Percentiles rank a stretch among this genome's conserved stretches.
These are phyloP conservation scores for Eulacestoma nigropectus DNA, from an alignment of 2,113 vertebrate genomes.

Conservation along the genomic window DNA sequence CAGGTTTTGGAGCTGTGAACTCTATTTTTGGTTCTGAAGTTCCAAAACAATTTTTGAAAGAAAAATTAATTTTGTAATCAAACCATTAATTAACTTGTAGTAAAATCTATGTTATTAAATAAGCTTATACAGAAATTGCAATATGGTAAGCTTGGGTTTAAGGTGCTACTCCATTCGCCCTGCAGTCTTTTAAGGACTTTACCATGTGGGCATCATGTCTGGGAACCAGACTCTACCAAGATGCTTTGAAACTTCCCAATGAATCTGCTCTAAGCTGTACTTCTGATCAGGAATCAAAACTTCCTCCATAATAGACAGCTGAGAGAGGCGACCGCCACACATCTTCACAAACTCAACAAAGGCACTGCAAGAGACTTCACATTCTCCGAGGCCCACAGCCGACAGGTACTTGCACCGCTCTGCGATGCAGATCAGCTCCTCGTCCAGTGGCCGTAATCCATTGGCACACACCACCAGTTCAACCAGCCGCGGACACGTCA, in stretches of 20 bases:
- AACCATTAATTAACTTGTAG: slow-evolving; percentile 20
- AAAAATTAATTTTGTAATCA: slow-evolving; percentile 34
- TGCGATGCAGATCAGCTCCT: slow-evolving; percentile 95
- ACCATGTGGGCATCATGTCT: slow-evolving; percentile 99
- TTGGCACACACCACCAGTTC: slow-evolving; percentile 97
- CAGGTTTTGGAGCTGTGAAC: background rate
- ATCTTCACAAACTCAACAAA: slow-evolving; percentile 98
- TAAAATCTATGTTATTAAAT: slow-evolving; percentile 40
- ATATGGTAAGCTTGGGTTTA: slow-evolving; percentile 44
- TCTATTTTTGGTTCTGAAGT: background rate
- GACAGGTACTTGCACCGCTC: slow-evolving; percentile 92
- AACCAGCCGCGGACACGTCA: slow-evolving; percentile 91
- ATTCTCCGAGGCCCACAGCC: slow-evolving; percentile 93
- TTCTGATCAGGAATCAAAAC: slow-evolving; percentile 95
- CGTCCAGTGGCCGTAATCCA: slow-evolving; percentile 91
- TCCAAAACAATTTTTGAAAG: background rate
- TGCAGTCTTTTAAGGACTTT: slow-evolving; percentile 24
- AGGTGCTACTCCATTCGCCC: slow-evolving; percentile 56
- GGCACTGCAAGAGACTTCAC: slow-evolving; percentile 95
- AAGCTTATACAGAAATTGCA: slow-evolving; percentile 42
- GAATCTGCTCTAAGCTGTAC: slow-evolving; percentile 93
- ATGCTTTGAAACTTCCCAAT: slow-evolving; percentile 98
- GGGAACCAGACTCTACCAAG: slow-evolving; percentile 97
- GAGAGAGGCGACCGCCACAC: slow-evolving; percentile 91
- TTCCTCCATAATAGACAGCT: slow-evolving; percentile 98